Conservation (phyloP, 2,797 vertebrate species). For the Lacerta viridis region DNA sequence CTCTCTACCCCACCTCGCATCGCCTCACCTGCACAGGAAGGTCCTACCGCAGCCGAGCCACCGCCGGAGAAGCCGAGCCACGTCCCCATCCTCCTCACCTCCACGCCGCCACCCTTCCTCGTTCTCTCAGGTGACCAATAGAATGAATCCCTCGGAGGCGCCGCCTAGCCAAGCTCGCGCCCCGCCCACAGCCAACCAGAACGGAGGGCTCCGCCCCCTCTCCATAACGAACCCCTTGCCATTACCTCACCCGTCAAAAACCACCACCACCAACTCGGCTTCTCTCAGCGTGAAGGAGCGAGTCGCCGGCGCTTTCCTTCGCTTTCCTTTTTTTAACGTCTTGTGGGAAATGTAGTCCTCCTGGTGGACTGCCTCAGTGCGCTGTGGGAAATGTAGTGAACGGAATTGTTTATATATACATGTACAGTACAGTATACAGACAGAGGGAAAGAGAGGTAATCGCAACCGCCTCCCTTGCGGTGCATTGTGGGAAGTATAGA, state of each 20-base stretch:
- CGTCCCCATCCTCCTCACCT: conserved; percentile 6
- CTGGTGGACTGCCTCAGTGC: not conserved
- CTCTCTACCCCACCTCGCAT: not conserved
- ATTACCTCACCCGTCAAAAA: not conserved
- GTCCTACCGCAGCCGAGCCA: not conserved
- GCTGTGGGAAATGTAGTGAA: not conserved
- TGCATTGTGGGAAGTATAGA: conserved; percentile 12
- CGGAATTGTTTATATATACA: no score
- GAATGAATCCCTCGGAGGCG: not conserved
- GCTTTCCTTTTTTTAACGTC: no score
- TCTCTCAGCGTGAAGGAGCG: not conserved
- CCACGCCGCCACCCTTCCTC: not conserved
- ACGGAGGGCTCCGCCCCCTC: conserved; percentile 29
- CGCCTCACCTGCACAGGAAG: not conserved
- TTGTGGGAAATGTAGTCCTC: conserved; percentile 53
- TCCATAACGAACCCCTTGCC: conserved; percentile 27
- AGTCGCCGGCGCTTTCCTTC: not conserved
- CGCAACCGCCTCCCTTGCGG: not conserved
- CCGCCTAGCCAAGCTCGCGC: not conserved
- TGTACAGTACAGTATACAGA: no score
- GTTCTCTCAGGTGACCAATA: conserved; percentile 2
- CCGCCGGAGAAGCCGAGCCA: not conserved
- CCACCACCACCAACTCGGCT: no score
- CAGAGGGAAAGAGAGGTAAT: no score
- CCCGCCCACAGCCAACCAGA: not conserved